Base-by-base conservation (phyloP, 2,113 vertebrate species). In the Chlorodrepanis virens region DNA sequence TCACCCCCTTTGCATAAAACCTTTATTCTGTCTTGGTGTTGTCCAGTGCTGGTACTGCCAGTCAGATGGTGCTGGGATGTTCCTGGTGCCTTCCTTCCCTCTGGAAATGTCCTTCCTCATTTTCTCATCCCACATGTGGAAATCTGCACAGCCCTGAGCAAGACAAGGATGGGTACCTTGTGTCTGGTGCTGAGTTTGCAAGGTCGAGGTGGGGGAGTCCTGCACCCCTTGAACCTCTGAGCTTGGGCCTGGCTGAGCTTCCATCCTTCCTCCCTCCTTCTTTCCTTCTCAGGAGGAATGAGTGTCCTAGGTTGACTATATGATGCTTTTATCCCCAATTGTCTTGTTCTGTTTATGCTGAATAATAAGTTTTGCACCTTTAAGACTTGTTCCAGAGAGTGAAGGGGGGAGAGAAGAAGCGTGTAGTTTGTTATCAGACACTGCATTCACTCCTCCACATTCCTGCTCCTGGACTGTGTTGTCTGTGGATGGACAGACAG, bases 181-280 rank as follows among this genome's bases (percentile, higher is more conserved):
- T 4, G 27, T 29, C 31, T 33, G 45, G 33, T 56, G 52, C 57
- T 12, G 50, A 25, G 61, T 18, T 22, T 37, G 35, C 52, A 49
- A 2, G 0, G 4, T 6, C 6, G 3, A 27, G 39, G 25, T 31
- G 10, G 29, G 29, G 21, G 8, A 6, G 8, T 64, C 45, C 60
- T 65, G 74, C 33, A 11, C 10, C 12, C n/a, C 33, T 10, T 0
- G 0, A 16, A 21, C 5, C 40, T 12, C 53, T 4, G 6, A 61
- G 79, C 35, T 39, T 39, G 23, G 76, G 42, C 63, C 40, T n/a
- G 9, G 35, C 56, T 44, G 52, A 80, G 50, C 80, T 49, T 25
- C 86, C 63, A 60, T 31, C 67, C 57, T 31, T 8, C 45, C 42
- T 71, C 12, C 28, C 33, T 75, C 10, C 64, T 61, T 6, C 59